phyloP scores from a whole-genome alignment of 2,113 vertebrate species.

The Lamprotornis superbus region DNA sequence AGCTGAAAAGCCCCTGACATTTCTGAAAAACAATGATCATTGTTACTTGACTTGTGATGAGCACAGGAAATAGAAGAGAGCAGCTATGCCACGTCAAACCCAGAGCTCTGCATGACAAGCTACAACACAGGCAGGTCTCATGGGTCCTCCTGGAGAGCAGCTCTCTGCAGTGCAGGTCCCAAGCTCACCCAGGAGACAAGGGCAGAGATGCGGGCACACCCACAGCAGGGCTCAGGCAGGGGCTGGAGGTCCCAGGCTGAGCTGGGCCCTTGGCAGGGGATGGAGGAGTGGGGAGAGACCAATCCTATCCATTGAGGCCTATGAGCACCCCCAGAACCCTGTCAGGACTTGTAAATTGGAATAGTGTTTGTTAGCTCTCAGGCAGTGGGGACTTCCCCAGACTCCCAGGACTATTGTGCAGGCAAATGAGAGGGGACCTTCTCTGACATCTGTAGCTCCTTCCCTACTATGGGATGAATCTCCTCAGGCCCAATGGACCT shows the following conservation, averaged over 20 bases:
- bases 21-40: neutral
- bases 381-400: neutral
- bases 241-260: neutral
- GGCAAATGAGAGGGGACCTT: neutral
- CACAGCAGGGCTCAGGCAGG: neutral
- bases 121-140: neutral
- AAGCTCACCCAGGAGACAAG: neutral
- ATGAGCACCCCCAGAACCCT: neutral
- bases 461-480: neutral
- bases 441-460: neutral
- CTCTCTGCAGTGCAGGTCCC: neutral
- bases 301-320: neutral
- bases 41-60: neutral
- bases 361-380: neutral
- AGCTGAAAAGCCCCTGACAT: neutral
- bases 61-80: neutral
- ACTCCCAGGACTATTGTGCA: neutral
- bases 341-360: neutral
- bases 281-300: neutral
- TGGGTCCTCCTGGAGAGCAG: accelerated
- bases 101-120: neutral
- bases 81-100: accelerated
- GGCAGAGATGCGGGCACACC: neutral
- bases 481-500: neutral
- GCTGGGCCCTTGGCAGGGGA: neutral